Conservation (phyloP, 2,888 invertebrate species). For the Pterobdella sp. region DNA sequence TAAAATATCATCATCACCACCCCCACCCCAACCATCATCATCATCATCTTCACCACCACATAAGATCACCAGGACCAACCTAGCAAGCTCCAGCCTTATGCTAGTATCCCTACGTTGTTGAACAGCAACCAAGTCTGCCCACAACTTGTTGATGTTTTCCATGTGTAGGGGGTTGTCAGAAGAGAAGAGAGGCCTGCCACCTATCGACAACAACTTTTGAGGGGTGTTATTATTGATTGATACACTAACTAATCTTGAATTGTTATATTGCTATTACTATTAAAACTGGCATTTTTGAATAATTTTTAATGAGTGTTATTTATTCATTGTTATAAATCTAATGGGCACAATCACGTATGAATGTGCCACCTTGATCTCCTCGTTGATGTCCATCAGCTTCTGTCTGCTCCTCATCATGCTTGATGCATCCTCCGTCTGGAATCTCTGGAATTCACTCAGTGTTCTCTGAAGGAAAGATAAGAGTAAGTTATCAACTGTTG, state of each 20-base stretch:
- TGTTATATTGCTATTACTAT: no score
- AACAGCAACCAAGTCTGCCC: conserved; percentile 68
- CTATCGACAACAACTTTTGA: conserved; percentile 29
- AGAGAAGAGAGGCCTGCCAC: conserved; percentile 31
- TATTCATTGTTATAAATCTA: neutral
- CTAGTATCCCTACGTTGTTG: conserved; percentile 84
- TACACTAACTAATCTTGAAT: no score
- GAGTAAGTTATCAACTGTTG: no score
- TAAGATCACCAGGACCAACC: conserved; percentile 38
- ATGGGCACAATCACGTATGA: neutral
- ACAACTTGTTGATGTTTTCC: conserved; percentile 48
- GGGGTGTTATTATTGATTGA: neutral
- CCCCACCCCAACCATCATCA: neutral
- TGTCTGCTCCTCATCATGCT: conserved; percentile 81
- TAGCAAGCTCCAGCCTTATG: conserved; percentile 67
- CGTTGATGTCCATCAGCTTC: conserved; percentile 73
- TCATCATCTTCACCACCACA: neutral
- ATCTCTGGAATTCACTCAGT: conserved; percentile 79
- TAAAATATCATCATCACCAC: neutral
- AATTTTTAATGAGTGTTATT: no score
- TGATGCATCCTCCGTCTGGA: conserved; percentile 88
- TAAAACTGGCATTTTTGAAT: no score
- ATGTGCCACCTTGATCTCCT: conserved; percentile 50
- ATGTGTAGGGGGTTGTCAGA: conserved; percentile 49
- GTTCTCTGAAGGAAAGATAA: conserved; percentile 57